Base-by-base conservation (phyloP, 2,888 invertebrate genomes). In the Acronicta alni region DNA sequence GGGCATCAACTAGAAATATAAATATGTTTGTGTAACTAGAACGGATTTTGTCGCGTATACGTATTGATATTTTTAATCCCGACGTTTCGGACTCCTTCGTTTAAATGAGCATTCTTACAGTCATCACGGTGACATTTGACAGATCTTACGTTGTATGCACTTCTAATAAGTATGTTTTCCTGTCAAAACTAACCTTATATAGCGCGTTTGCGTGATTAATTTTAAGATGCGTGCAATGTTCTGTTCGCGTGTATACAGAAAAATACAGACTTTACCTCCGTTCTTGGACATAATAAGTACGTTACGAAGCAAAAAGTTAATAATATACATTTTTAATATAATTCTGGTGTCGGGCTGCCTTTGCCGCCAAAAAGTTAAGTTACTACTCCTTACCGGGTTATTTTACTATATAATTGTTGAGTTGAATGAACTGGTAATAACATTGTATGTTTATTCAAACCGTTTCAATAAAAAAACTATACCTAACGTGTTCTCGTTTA, bases 261-360 rank as follows among this genome's bases (percentile, higher is more conserved):
- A 42, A 66, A 51, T n/a, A 54, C 57, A 43, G 42, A 45, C 32
- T 58, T 53, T 62, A 57, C 26, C 38, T 70, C 51, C 51, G 55
- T 45, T 51, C 67, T 61, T 44, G 32, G 37, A 18, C 41, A 39
- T 72, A 72, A 74, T 68, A 62, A 62, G 43, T 59, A 47, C 20
- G 55, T 52, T 38, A 18, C 23, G 12, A 6, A 48, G 52, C 57
- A 73, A 75, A 73, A 76, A 71, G 49, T 54, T 77, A 77, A 75
- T 75, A 60, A 63, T 57, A 57, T 54, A 39, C 14, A 48, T 39
- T 61, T 57, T 35, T 48, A 41, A 26, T 26, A 46, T 63, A 61
- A 73, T 73, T 47, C 52, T 20, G 16, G 57, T 38, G 39, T 41
- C 43, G 54, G 43, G 43, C 37, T 16, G 57, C 58, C 57, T 46